Conservation (phyloP, 2,113 vertebrate species). For the Heteronetta atricapilla region DNA sequence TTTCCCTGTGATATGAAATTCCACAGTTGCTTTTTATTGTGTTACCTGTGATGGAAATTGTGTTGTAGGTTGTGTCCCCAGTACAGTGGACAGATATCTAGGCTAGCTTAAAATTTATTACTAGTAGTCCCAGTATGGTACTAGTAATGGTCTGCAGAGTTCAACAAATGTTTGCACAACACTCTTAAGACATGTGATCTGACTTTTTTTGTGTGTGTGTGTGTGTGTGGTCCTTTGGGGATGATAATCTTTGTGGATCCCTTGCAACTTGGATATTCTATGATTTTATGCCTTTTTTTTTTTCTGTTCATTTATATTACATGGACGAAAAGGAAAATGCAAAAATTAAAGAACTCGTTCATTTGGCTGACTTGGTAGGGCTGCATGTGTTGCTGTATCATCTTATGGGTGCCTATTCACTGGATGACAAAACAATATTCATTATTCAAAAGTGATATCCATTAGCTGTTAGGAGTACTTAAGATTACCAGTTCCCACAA, state of each 20-base stretch:
- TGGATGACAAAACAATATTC: background rate
- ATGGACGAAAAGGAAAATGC: background rate
- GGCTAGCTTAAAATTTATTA: background rate
- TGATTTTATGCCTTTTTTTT: background rate
- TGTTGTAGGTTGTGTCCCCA: background rate
- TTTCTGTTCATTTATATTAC: background rate
- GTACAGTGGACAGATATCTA: background rate
- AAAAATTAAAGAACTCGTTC: background rate
- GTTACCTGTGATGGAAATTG: background rate
- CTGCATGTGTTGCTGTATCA: background rate
- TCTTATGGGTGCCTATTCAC: background rate
- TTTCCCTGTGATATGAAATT: background rate
- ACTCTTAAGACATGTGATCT: no score
- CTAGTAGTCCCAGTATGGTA: no score
- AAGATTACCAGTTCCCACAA: background rate
- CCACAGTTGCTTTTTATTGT: background rate
- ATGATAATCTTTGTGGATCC: no score
- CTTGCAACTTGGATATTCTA: no score
- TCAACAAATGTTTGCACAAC: no score
- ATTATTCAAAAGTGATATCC: background rate
- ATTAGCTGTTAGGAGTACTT: background rate
- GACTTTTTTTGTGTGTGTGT: no score
- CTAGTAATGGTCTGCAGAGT: background rate
- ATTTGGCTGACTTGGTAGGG: background rate
- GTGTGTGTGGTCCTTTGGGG: no score